Base-by-base conservation (phyloP, 2,888 invertebrate species). In the Pinctada fucata region DNA sequence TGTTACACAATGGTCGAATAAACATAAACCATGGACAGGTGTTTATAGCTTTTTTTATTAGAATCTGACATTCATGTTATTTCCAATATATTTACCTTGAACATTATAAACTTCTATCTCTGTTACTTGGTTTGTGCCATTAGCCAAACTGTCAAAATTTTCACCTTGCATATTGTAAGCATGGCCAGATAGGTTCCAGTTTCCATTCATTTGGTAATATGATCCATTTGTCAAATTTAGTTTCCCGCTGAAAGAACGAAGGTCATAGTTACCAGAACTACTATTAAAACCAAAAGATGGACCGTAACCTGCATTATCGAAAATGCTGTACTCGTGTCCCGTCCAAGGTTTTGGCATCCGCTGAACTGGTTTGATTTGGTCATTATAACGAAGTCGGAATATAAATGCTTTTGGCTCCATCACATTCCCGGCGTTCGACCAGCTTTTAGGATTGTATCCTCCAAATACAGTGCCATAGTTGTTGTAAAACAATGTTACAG, bases 81-180 rank as follows among this genome's bases (percentile, higher is more conserved):
- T 31, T 31, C 31, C 31, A 31, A 31, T 31, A 31, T 1, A 31
- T 31, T 31, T 79, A 85, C 86, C 82, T 72, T 76, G 72, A 2
- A 86, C 83, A 50, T 67, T 47, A 72, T 85, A 86, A 1, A 86
- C 84, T 71, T 84, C 84, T n/a, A 85, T 68, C 6, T 85, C 85
- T 16, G 77, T 82, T 3, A 83, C 81, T 52, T 84, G 74, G 51
- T 80, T 69, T n/a, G 79, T 79, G 2, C 79, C 83, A 63, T 85
- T 85, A 48, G 68, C 51, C 48, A 79, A 47, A 3, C 67, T n/a
- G 16, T 76, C 69, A 4, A n/a, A 52, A n/a, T 73, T 64, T 3
- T 76, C 65, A 63, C 76, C 79, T 52, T 73, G 68, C 69, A 75
- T 68, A 49, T 72, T 65, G 45, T 79, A 79, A 0, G 70, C 48